Percentiles rank a stretch among this genome's conserved stretches.
Conservation (phyloP, 2,113 vertebrate genomes). For the Globicephala melas region DNA sequence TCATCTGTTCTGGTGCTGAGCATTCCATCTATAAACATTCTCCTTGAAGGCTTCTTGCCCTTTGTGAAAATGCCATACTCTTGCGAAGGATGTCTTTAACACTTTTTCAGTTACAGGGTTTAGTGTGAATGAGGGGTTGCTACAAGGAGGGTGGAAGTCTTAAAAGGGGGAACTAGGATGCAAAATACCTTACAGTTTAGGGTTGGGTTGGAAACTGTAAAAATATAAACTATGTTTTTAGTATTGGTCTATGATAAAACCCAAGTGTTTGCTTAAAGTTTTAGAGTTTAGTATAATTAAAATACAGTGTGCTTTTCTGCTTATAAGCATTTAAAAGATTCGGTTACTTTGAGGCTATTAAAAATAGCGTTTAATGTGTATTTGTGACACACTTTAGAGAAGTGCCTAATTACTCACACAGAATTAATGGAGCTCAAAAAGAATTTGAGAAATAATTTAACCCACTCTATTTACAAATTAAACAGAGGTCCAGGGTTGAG, state of each 20-base stretch:
- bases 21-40: conserved; percentile 19
- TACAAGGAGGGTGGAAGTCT: not conserved
- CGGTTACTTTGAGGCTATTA: not conserved
- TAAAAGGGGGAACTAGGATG: not conserved
- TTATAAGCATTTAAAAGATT: conserved; percentile 24
- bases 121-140: not conserved
- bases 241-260: not conserved
- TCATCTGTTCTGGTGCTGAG: not conserved
- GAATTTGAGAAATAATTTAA: conserved; percentile 16
- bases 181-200: not conserved
- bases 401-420: not conserved
- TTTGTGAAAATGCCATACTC: not conserved
- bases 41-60: not conserved
- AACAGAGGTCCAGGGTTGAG: not conserved
- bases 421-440: conserved; percentile 13
- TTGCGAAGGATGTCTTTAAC: not conserved
- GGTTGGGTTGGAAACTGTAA: conserved; percentile 31
- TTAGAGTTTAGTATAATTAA: conserved; percentile 40
- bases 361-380: not conserved
- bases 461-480: not conserved
- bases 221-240: not conserved
- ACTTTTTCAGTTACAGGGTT: not conserved
- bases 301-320: not conserved
- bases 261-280: conserved; percentile 15
- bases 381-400: not conserved